phyloP scores from a whole-genome alignment of 2,797 vertebrate species.

The Lemur catta region DNA sequence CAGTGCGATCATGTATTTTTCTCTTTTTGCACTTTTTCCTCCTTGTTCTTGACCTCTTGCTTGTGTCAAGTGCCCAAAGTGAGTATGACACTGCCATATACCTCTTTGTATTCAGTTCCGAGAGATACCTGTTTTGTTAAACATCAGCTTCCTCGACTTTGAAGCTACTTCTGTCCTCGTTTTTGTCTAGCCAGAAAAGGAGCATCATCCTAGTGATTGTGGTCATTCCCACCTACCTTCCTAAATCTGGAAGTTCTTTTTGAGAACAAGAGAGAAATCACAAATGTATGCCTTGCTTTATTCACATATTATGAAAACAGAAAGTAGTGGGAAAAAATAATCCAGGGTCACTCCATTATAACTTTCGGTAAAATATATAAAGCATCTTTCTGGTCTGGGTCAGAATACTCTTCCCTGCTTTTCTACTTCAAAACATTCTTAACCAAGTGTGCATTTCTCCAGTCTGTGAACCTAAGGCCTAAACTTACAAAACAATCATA shows the following conservation, averaged over 20 bases:
- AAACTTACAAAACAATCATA: not conserved
- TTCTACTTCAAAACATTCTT: not conserved
- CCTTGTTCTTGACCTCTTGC: not conserved
- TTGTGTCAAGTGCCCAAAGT: not conserved
- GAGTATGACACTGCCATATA: accelerated
- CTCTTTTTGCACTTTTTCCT: not conserved
- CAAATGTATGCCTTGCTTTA: not conserved
- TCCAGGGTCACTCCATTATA: not conserved
- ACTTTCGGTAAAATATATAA: not conserved
- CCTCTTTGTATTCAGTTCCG: not conserved
- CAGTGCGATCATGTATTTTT: not conserved
- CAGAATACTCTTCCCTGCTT: not conserved
- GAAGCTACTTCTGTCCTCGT: not conserved
- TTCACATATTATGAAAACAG: not conserved
- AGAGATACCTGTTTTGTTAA: not conserved
- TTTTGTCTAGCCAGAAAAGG: not conserved
- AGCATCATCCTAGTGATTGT: not conserved
- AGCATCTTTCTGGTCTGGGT: not conserved
- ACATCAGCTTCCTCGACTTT: not conserved
- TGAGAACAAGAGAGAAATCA: not conserved
- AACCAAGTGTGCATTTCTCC: not conserved
- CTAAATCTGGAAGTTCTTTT: not conserved
- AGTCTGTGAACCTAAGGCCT: not conserved
- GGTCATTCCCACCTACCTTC: not conserved
- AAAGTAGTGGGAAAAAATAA: not conserved